phyloP scores from a whole-genome alignment of 1,140 invertebrate species.

The Eriocheir sinensis region DNA sequence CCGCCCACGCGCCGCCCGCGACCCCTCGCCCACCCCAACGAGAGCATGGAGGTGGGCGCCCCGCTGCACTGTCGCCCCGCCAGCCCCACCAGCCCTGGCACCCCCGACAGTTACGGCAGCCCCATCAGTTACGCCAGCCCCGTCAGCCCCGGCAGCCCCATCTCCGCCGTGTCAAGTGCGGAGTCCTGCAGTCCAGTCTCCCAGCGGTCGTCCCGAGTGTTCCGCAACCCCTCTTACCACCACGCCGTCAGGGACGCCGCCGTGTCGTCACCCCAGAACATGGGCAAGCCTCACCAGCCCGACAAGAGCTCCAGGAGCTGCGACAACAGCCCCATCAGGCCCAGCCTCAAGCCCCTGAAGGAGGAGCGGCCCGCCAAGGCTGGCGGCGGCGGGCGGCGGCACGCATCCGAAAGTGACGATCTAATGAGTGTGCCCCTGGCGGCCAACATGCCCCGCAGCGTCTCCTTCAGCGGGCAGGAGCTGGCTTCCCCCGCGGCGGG shows the following conservation, averaged over 20 bases:
- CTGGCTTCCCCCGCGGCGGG: constrained; percentile 9
- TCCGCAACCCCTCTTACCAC: constrained; percentile 71
- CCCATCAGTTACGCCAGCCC: not conserved
- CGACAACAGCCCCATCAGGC: not conserved
- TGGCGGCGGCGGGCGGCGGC: not conserved
- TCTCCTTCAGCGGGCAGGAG: constrained; percentile 67
- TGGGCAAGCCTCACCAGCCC: not conserved
- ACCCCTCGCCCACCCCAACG: constrained; percentile 29
- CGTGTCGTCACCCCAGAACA: not conserved
- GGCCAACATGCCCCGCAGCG: constrained; percentile 72
- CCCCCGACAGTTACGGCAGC: not conserved
- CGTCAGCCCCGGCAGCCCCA: not conserved
- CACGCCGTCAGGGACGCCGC: constrained; percentile 50
- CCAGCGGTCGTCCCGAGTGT: not conserved
- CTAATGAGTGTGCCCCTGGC: constrained; percentile 35
- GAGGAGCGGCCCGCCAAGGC: not conserved
- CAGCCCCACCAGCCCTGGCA: not conserved
- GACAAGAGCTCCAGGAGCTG: not conserved
- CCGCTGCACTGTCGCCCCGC: not conserved
- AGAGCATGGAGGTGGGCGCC: constrained; percentile 34
- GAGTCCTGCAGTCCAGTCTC: not conserved
- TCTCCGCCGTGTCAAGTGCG: not conserved
- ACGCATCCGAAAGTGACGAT: constrained; percentile 19
- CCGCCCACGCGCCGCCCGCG: constrained; percentile 46
- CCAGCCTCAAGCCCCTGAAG: not conserved